Conservation (phyloP, 2,113 vertebrate genomes). For the Fukomys damarensis region DNA sequence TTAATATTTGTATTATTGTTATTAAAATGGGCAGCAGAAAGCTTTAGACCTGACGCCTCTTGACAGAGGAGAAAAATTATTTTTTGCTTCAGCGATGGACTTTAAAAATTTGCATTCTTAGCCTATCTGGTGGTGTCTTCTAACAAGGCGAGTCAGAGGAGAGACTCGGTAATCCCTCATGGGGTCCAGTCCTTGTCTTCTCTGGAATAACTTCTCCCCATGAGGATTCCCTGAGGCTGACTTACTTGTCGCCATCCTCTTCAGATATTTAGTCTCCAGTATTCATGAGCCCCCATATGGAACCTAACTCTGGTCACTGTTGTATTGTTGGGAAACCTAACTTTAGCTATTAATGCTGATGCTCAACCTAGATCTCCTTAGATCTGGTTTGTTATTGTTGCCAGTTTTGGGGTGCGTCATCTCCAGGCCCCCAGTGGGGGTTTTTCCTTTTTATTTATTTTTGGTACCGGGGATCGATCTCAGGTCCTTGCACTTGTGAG, state of each 20-base stretch:
- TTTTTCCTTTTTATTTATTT: too few relatives aligned
- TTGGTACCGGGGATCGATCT: too few relatives aligned
- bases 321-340: background rate
- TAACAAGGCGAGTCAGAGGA: background rate
- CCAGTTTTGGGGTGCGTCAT: background rate
- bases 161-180: background rate
- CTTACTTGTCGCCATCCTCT: background rate
- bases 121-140: background rate
- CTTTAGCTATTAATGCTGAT: background rate
- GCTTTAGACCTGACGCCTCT: conserved; percentile 83
- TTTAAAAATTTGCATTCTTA: conserved; percentile 1
- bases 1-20: conserved; percentile 70
- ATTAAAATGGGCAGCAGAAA: conserved; percentile 75
- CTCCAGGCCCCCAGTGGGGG: too few relatives aligned
- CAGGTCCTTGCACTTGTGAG: too few relatives aligned
- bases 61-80: conserved; percentile 71
- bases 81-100: background rate
- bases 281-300: background rate
- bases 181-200: background rate
- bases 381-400: background rate
- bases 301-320: background rate
- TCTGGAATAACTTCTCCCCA: background rate
- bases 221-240: background rate
- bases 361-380: background rate
- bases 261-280: background rate